Conservation (phyloP, 2,888 invertebrate genomes). For the Heliconius cydno region DNA sequence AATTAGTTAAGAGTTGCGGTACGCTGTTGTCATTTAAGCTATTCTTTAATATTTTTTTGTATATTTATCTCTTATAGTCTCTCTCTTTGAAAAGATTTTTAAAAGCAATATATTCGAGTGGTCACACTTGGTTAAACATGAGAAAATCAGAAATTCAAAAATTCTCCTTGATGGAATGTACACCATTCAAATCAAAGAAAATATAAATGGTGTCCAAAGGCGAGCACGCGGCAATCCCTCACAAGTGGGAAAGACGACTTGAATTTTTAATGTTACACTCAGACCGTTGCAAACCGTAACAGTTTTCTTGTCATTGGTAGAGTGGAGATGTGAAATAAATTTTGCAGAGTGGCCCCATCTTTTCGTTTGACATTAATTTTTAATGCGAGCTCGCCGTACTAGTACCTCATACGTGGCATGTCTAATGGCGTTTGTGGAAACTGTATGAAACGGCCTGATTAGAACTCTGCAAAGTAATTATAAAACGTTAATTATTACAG, state of each 20-base stretch:
- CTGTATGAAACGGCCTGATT: conserved; percentile 52
- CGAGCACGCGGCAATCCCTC: conserved; percentile 82
- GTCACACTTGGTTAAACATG: conserved; percentile 31
- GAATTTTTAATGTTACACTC: conserved; percentile 84
- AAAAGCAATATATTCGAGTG: conserved; percentile 17
- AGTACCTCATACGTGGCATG: conserved; percentile 76
- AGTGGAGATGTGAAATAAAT: conserved; percentile 83
- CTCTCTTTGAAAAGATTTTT: neutral
- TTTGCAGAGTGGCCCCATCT: conserved; percentile 84
- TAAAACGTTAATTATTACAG: conserved; percentile 1
- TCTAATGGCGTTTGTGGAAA: conserved; percentile 75
- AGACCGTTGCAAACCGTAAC: conserved; percentile 84
- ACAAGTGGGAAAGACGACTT: conserved; percentile 82
- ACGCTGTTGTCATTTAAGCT: neutral
- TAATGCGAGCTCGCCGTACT: conserved; percentile 77
- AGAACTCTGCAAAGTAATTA: neutral
- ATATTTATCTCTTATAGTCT: neutral
- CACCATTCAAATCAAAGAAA: conserved; percentile 74
- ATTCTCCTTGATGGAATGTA: conserved; percentile 45
- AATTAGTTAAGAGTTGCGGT: conserved; percentile 47
- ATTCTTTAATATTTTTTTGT: neutral
- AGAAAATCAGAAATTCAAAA: conserved; percentile 41
- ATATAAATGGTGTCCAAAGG: conserved; percentile 83
- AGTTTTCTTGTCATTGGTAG: conserved; percentile 83
- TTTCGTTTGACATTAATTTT: conserved; percentile 82